Evolutionary conservation across 2,797 vertebrate species (phyloP), one percentile per base, ranked within the genome.

Genomic region (Xiphophorus birchmanni): DNA sequence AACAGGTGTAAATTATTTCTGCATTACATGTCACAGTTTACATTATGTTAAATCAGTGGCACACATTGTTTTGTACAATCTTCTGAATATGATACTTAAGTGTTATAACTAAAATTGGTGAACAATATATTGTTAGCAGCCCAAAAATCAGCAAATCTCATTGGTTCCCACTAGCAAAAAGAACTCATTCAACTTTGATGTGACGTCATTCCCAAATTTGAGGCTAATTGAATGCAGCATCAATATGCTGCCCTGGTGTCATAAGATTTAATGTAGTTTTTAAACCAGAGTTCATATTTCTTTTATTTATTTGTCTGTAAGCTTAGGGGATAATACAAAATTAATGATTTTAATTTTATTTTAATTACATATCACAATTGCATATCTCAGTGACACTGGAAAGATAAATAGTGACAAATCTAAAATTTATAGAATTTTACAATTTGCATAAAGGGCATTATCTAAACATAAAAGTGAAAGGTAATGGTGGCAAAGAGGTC

Each of bases 401-500:
- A 91, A 96, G 96, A 97, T 96, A 95, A 96, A 98, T 97, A 94
- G 95, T 96, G 96, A 97, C 93, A 96, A 97, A 99, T 98, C 96
- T 97, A 98, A 99, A 98, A 98, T 99, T 97, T 98, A 99, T 98
- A 97, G 97, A 98, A 98, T 95, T 95, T 80, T 89, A 91, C 79
- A 87, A 97, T 99, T 98, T 98, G 96, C 97, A 98, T 98, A 97
- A 97, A 97, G 95, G 96, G 94, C 96, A 97, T 97, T 97, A 97
- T 96, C 96, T 96, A 97, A 97, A 97, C 95, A 96, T 95, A 95
- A 86, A 96, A 91, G 93, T 93, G 93, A 95, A 96, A 96, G 96
- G 96, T 96, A 95, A 94, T 93, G 93, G 92, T 96, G 95, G 96
- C 91, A 93, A 92, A 95, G 95, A 96, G 95, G 95, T 95, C 94